Conservation (phyloP, 2,888 invertebrate genomes). For the Acleris sparsana region DNA sequence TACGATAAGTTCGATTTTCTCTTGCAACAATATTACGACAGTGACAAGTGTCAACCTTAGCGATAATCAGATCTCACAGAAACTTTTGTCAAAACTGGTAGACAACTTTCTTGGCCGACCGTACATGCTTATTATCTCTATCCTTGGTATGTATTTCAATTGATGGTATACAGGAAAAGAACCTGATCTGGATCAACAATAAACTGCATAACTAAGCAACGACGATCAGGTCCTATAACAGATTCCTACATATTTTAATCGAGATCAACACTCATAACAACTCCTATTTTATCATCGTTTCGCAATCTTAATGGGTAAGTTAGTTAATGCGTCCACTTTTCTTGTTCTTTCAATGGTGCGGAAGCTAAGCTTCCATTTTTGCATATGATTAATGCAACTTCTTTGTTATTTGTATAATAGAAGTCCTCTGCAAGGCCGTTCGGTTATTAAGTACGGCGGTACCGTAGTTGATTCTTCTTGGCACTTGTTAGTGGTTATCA, state of each 20-base stretch:
- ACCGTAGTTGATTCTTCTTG: not conserved
- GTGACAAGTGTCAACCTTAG: too few relatives aligned
- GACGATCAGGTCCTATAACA: not conserved
- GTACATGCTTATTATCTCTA: too few relatives aligned
- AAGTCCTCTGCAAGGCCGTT: constrained; percentile 70
- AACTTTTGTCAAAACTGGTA: too few relatives aligned
- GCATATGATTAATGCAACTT: constrained; percentile 71
- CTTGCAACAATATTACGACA: too few relatives aligned
- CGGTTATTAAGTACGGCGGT: constrained; percentile 50
- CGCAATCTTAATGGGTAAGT: constrained; percentile 49
- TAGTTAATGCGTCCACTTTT: constrained; percentile 63
- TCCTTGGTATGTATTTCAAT: constrained; percentile 1
- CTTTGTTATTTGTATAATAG: constrained; percentile 70
- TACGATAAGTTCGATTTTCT: too few relatives aligned
- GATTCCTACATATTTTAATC: constrained; percentile 22
- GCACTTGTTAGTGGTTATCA: not conserved
- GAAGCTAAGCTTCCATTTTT: constrained; percentile 69
- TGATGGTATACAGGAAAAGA: not conserved
- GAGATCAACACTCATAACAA: constrained; percentile 21
- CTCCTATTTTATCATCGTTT: constrained; percentile 14
- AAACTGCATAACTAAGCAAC: constrained; percentile 12
- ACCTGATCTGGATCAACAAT: not conserved
- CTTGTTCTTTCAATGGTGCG: constrained; percentile 75
- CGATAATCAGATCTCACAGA: too few relatives aligned
- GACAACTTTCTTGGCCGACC: too few relatives aligned